A percentile compares a stretch with the other conserved stretches of the same genome.
Conservation (phyloP, 2,113 vertebrate genomes). For the Brienomyrus brachyistius region DNA sequence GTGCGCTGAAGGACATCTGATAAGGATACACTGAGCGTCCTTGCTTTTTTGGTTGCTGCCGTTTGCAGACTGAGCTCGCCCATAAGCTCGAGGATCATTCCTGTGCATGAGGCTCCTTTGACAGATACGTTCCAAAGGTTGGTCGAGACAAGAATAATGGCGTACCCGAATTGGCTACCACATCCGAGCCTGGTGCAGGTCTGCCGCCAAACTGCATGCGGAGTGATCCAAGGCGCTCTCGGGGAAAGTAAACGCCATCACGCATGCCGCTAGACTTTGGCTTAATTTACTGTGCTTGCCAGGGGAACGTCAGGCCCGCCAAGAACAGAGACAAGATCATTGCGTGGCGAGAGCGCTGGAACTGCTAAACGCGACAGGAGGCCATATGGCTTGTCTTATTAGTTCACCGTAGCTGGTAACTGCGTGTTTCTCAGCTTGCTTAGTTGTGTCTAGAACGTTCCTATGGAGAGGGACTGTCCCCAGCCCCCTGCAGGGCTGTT, state of each 20-base stretch:
- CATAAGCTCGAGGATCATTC: not conserved
- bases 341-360: not conserved
- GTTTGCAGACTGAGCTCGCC: not conserved
- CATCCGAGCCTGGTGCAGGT: not conserved
- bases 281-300: not conserved
- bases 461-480: not conserved
- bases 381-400: not conserved
- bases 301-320: not conserved
- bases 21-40: not conserved
- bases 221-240: not conserved
- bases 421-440: not conserved
- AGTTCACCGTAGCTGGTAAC: not conserved
- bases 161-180: not conserved
- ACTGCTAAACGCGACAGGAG: not conserved
- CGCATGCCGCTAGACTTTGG: not conserved
- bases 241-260: not conserved
- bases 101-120: not conserved
- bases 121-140: not conserved
- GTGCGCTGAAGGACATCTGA: not conserved
- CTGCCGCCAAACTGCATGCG: not conserved
- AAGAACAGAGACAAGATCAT: constrained; percentile 8
- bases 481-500: not conserved
- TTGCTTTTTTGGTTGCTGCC: not conserved
- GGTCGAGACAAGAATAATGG: not conserved
- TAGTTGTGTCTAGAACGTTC: not conserved